Conservation (phyloP, 2,113 vertebrate genomes). For the Collichthys lucidus region DNA sequence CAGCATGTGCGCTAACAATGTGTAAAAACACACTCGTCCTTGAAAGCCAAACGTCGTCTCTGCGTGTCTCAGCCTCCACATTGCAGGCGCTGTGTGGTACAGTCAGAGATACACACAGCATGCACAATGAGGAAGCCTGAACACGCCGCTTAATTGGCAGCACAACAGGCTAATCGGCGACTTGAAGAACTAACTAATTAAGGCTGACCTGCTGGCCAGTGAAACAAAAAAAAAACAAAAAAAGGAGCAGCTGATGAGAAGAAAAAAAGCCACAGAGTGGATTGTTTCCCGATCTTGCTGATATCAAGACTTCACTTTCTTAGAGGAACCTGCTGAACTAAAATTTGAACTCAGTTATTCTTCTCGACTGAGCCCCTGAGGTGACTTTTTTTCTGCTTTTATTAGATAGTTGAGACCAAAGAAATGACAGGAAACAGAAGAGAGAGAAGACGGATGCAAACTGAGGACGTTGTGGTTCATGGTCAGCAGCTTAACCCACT, state of each 20-base stretch:
- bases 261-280: not conserved
- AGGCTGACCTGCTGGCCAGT: slow-evolving; percentile 3
- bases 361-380: not conserved
- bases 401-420: not conserved
- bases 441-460: not conserved
- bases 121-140: slow-evolving; percentile 81
- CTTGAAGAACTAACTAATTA: slow-evolving; percentile 38
- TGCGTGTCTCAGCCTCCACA: slow-evolving; percentile 74
- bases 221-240: not conserved
- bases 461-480: not conserved
- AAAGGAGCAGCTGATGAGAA: not conserved
- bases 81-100: slow-evolving; percentile 82
- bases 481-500: too few relatives aligned
- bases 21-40: not conserved
- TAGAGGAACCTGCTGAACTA: not conserved
- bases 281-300: not conserved
- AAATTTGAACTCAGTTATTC: not conserved
- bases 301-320: not conserved
- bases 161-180: slow-evolving; percentile 16
- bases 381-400: not conserved
- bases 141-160: slow-evolving; percentile 23
- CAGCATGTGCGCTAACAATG: too few relatives aligned
- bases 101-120: slow-evolving; percentile 78
- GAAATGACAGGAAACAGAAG: too few relatives aligned
- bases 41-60: slow-evolving; percentile 25